Evolutionary conservation across 2,113 vertebrate genomes (phyloP).

Genomic region (Dromaius novaehollandiae): DNA sequence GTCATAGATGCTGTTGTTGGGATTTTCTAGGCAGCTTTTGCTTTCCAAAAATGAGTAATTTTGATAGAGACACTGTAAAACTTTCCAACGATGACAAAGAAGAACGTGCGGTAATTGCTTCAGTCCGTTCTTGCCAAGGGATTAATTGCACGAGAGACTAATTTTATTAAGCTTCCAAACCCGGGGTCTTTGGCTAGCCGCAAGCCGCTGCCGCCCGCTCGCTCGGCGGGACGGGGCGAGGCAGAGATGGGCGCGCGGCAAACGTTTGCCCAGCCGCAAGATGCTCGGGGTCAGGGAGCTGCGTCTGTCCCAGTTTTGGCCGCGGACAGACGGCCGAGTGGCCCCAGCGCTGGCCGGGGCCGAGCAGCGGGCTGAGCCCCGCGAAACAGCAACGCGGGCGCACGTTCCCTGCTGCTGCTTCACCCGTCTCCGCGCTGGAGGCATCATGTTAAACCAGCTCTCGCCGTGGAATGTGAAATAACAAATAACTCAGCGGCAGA

Average conservation of each 20-base stretch:
- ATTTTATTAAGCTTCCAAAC: conserved; percentile 54
- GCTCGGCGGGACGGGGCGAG: no score
- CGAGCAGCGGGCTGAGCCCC: not conserved
- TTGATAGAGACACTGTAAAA: conserved; percentile 38
- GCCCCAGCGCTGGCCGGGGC: not conserved
- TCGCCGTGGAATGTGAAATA: not conserved
- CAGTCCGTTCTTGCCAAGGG: conserved; percentile 41
- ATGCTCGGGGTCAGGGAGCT: not conserved
- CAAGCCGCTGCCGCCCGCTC: no score
- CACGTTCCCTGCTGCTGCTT: not conserved
- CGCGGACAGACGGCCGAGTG: not conserved
- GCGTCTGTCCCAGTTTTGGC: not conserved
- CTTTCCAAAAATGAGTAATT: not conserved
- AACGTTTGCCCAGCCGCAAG: not conserved
- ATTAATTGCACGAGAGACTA: conserved; percentile 55
- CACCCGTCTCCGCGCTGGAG: not conserved
- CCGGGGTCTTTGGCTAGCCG: not conserved
- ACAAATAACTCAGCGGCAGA: not conserved
- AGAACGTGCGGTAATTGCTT: conserved; percentile 50
- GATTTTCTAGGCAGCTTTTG: not conserved
- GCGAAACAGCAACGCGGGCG: not conserved
- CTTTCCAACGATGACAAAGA: conserved; percentile 35
- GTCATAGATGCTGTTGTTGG: not conserved
- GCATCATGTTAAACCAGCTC: not conserved
- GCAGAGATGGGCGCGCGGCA: no score